Evolutionary conservation across 2,113 vertebrate species (phyloP).

Genomic region (Illadopsis cleaveri): DNA sequence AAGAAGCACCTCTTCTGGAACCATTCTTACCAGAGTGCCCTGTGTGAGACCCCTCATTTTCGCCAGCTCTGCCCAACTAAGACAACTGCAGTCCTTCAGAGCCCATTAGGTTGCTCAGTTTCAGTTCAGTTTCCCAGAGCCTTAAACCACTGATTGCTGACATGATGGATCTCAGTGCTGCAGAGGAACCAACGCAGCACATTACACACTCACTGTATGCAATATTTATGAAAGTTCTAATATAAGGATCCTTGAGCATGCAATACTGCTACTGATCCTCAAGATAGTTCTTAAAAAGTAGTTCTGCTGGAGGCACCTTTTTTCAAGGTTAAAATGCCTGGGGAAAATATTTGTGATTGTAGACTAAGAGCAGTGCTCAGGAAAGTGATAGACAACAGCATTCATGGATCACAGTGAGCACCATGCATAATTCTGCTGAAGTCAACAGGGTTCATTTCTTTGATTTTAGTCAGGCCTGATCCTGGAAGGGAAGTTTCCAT

Average conservation of each 20-base stretch:
- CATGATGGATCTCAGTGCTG: neutral
- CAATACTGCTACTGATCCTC: neutral
- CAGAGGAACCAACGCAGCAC: neutral
- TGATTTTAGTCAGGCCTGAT: neutral
- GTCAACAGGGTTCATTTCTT: neutral
- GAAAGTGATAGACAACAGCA: neutral
- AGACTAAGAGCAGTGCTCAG: neutral
- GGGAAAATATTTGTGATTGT: neutral
- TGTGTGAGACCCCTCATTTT: neutral
- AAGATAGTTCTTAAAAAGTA: neutral
- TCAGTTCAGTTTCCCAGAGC: neutral
- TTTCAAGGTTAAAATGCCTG: neutral
- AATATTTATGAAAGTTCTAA: conserved; percentile 15
- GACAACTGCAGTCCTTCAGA: neutral
- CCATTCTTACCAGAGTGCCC: neutral
- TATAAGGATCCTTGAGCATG: neutral
- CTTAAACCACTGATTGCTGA: neutral
- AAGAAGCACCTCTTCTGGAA: neutral
- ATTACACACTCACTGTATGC: neutral
- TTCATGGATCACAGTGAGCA: neutral
- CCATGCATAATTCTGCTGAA: neutral
- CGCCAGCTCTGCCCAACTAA: neutral
- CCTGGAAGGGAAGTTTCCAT: neutral
- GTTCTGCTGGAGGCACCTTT: neutral
- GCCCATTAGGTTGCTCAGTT: neutral